Evolutionary conservation across 2,888 invertebrate species (phyloP).

Genomic region (Drosophila formosana): DNA sequence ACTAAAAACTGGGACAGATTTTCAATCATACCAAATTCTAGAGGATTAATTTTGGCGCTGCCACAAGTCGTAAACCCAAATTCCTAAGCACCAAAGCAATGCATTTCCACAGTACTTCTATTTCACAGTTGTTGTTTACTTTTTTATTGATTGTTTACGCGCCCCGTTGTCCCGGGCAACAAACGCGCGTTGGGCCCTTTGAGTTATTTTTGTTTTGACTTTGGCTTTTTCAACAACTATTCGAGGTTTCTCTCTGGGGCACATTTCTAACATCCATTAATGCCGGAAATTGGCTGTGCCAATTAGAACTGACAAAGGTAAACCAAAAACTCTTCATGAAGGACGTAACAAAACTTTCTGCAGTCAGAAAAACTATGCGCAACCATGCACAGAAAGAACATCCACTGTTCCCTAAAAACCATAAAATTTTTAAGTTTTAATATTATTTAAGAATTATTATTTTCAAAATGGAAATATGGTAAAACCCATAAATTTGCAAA

Average conservation of each 20-base stretch:
- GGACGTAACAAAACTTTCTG: constrained; percentile 22
- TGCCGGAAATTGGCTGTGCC: constrained; percentile 61
- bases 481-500: no score
- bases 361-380: constrained; percentile 10
- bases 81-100: constrained; percentile 64
- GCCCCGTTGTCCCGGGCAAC: constrained; percentile 63
- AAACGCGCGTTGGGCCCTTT: background rate
- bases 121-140: constrained; percentile 63
- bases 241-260: constrained; percentile 38
- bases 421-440: no score
- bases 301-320: constrained; percentile 56
- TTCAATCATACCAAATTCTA: constrained; percentile 27
- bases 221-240: constrained; percentile 31
- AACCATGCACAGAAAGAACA: background rate
- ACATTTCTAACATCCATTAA: constrained; percentile 48
- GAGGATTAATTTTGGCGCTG: constrained; percentile 29
- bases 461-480: no score
- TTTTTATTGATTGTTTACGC: constrained; percentile 67
- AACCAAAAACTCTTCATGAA: constrained; percentile 18
- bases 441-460: no score
- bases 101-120: constrained; percentile 30
- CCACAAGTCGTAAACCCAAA: constrained; percentile 63
- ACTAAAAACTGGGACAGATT: constrained; percentile 58
- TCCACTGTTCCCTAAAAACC: background rate
- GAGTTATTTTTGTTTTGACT: constrained; percentile 55